phyloP scores from a whole-genome alignment of 2,113 vertebrate genomes.

The Sarotherodon lohbergeri region DNA sequence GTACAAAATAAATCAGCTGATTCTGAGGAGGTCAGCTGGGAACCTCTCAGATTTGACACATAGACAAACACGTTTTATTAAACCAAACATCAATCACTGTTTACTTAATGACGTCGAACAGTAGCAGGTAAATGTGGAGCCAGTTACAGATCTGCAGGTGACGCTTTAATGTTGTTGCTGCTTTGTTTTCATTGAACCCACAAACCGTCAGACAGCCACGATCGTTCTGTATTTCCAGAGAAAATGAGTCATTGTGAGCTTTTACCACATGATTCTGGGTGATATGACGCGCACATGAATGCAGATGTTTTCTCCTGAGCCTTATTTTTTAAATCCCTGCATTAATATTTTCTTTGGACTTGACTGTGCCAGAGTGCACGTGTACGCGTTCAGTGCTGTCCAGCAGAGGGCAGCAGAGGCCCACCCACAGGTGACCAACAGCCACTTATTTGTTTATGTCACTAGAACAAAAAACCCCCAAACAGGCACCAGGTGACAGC shows the following conservation, averaged over 20 bases:
- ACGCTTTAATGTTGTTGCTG: background rate
- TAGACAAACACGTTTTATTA: background rate
- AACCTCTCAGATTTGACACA: background rate
- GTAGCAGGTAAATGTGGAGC: background rate
- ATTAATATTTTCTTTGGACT: background rate
- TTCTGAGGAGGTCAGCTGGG: background rate
- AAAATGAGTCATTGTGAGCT: background rate
- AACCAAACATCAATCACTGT: background rate
- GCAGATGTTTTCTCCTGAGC: background rate
- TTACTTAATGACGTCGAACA: background rate
- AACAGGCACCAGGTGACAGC: background rate
- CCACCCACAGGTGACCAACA: background rate
- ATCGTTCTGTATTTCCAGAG: background rate
- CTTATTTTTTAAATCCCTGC: accelerated
- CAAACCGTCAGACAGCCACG: background rate
- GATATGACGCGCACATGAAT: background rate
- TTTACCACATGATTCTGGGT: background rate
- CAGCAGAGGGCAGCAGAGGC: background rate
- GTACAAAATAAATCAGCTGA: background rate
- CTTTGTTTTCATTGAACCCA: background rate
- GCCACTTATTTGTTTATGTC: accelerated
- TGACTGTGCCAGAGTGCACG: background rate
- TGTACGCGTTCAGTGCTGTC: accelerated
- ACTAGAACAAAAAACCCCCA: background rate
- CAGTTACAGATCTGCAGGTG: background rate